phyloP scores from a whole-genome alignment of 2,797 vertebrate genomes.

The Tragopan temminckii region DNA sequence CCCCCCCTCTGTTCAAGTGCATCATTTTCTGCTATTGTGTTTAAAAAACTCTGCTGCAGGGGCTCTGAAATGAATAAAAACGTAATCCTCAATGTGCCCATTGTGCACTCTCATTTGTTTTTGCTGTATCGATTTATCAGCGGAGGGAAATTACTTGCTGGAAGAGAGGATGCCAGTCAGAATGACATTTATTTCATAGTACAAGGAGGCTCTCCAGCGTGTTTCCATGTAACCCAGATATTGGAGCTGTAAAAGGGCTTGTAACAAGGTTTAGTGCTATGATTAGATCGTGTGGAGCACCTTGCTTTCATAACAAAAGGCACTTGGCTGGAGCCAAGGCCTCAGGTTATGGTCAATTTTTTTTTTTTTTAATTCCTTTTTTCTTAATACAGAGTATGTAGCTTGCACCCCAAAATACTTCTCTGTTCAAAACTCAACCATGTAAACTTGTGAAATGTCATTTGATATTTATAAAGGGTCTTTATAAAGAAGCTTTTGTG shows the following conservation, averaged over 20 bases:
- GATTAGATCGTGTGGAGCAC: constrained; percentile 85
- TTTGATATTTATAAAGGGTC: constrained; percentile 51
- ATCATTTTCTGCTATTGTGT: constrained; percentile 82
- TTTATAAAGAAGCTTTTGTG: constrained; percentile 30
- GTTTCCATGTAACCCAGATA: constrained; percentile 86
- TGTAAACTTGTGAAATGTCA: constrained; percentile 52
- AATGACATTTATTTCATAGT: constrained; percentile 87
- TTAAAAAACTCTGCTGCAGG: constrained; percentile 81
- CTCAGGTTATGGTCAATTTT: constrained; percentile 77
- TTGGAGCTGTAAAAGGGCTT: constrained; percentile 84
- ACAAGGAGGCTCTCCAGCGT: constrained; percentile 82
- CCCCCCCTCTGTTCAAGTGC: constrained; percentile 57
- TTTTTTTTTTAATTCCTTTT: background rate
- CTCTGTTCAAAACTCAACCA: constrained; percentile 45
- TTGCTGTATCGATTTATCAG: constrained; percentile 84
- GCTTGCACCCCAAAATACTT: constrained; percentile 48
- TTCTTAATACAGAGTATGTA: constrained; percentile 39
- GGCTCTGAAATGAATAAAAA: constrained; percentile 85
- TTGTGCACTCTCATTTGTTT: constrained; percentile 84
- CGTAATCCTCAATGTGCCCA: constrained; percentile 79
- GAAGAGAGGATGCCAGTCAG: constrained; percentile 84
- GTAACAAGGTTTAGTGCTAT: constrained; percentile 86
- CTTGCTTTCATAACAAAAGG: constrained; percentile 84
- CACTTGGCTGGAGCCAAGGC: constrained; percentile 76
- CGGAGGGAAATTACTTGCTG: constrained; percentile 83